These are phyloP conservation scores for Crossaster papposus DNA, from an alignment of 53 echinoderm and acorn worm species.

Conservation along the genomic window DNA sequence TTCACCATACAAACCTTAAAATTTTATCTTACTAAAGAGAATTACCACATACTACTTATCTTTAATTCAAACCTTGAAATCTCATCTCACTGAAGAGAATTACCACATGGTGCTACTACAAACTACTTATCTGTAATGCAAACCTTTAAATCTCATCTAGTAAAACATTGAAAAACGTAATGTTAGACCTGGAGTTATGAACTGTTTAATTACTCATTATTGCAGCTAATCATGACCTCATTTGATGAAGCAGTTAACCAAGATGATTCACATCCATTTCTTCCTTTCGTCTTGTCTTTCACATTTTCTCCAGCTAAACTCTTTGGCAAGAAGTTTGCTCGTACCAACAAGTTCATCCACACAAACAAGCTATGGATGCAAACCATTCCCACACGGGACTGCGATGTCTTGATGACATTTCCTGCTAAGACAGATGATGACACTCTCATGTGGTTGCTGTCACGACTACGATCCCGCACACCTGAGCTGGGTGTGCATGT, in stretches of 20 bases:
- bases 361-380: constrained; percentile 93
- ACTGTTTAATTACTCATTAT: neutral
- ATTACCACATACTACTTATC: too few relatives aligned
- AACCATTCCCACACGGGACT: constrained; percentile 83
- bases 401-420: constrained; percentile 92
- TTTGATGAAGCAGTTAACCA: neutral
- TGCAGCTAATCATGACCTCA: neutral
- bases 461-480: constrained; percentile 68
- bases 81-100: too few relatives aligned
- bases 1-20: too few relatives aligned
- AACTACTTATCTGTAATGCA: too few relatives aligned
- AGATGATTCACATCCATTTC: neutral
- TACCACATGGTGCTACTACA: too few relatives aligned
- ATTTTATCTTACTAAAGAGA: too few relatives aligned
- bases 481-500: constrained; percentile 81
- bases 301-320: constrained; percentile 69
- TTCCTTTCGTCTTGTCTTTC: neutral
- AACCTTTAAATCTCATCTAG: too few relatives aligned
- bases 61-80: too few relatives aligned
- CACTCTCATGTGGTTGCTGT: constrained; percentile 85
- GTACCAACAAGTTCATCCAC: constrained; percentile 90
- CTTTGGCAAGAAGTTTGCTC: constrained; percentile 92
- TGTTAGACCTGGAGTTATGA: neutral
- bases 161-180: too few relatives aligned
- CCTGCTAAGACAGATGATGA: constrained; percentile 85